Evolutionary conservation across 2,888 invertebrate genomes (phyloP), one percentile per base, ranked within the genome.

Genomic region (Ormyrus rosae): DNA sequence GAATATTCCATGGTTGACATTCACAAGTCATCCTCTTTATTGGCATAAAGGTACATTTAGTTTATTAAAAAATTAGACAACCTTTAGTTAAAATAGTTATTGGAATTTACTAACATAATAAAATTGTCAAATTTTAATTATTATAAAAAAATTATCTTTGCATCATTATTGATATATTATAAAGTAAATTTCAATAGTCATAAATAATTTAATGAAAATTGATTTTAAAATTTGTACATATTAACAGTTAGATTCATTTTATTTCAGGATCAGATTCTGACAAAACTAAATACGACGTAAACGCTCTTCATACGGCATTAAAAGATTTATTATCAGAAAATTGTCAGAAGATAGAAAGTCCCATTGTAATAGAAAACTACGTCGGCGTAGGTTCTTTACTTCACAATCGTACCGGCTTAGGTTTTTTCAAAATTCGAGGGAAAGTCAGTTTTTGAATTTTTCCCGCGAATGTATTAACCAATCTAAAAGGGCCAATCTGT

Each of bases 361-460:
- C 95, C 5, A 95, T 97, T 76, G 91, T 96, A 10, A 93, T 97
- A 84, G 95, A 96, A 88, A 96, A 95, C 89, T 97, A 97, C 87
- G 92, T 96, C 11, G 96, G 96, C 6, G 91, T 97, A 60, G 94
- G 95, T 9, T 96, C 96, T 4, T 90, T 96, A 63, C 93, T 97
- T 6, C 96, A 96, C 88, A 97, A 97, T 91, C 95, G 96, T 86
- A 95, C 96, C 84, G 93, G 94, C 83, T 92, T 97, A 89, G 97
- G 97, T 2, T 97, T 96, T 91, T 96, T 96, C 91, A 96, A 96
- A 92, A 96, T 96, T 81, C 92, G 97, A 84, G 96, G 96, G 84
- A 96, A 96, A 90, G 94, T 97, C 88, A 96, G 96, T 90, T 96
- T 96, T 71, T 81, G 68, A 72, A 67, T 72, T 45, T 70, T 71